phyloP scores from a whole-genome alignment of 2,888 invertebrate genomes.

The Mythimna lalbum region DNA sequence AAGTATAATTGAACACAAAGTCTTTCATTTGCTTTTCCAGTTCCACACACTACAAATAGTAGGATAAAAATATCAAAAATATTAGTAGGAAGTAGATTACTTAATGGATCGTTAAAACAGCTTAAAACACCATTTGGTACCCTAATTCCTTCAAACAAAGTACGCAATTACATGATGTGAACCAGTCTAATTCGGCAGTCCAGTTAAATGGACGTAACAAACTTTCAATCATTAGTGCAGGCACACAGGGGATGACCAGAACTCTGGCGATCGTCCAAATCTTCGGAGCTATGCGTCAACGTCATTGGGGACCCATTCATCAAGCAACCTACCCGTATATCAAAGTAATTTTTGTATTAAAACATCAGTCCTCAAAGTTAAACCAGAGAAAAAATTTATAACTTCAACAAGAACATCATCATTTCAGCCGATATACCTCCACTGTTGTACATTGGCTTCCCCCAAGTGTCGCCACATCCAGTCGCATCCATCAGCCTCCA shows the following conservation, averaged over 20 bases:
- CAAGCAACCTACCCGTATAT: slow-evolving; percentile 39
- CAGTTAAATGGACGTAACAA: slow-evolving; percentile 10
- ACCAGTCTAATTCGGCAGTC: not conserved
- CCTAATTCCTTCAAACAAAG: slow-evolving; percentile 1
- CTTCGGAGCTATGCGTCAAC: slow-evolving; percentile 61
- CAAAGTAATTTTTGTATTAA: not conserved
- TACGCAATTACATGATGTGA: not conserved
- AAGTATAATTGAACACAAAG: too few relatives aligned
- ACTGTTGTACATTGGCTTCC: too few relatives aligned
- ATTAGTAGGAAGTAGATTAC: not conserved
- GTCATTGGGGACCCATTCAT: slow-evolving; percentile 63
- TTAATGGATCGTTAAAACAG: not conserved
- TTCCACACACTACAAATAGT: too few relatives aligned
- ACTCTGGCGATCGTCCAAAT: slow-evolving; percentile 69
- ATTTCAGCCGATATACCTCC: too few relatives aligned
- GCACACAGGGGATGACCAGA: slow-evolving; percentile 22
- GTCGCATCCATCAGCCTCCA: too few relatives aligned
- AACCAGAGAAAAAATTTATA: not conserved
- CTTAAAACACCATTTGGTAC: not conserved
- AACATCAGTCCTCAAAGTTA: slow-evolving; percentile 3
- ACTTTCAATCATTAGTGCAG: slow-evolving; percentile 28
- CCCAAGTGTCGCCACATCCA: too few relatives aligned
- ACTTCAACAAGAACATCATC: slow-evolving; percentile 1
- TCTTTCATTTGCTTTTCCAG: too few relatives aligned
- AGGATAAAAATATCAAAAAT: not conserved